These are phyloP conservation scores for Empidonax traillii DNA, from an alignment of 2,113 vertebrate species.

Conservation along the genomic window DNA sequence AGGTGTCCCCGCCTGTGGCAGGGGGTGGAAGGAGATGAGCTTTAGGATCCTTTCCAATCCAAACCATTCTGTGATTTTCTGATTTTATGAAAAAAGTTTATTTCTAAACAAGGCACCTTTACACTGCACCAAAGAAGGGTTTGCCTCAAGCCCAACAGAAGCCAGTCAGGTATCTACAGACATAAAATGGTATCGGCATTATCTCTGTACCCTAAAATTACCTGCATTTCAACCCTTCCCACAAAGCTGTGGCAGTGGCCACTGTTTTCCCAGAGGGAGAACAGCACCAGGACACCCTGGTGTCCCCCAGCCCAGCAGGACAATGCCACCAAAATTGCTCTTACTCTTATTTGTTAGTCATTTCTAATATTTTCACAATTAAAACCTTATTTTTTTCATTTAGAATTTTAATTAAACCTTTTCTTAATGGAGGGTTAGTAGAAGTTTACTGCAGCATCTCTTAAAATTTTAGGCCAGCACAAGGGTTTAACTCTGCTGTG, in stretches of 20 bases:
- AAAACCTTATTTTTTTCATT: not conserved
- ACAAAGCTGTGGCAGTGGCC: not conserved
- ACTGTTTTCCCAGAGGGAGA: fast-evolving
- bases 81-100: not conserved
- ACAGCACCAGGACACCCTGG: not conserved
- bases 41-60: fast-evolving
- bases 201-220: not conserved
- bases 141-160: not conserved
- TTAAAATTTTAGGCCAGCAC: not conserved
- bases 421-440: not conserved
- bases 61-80: not conserved
- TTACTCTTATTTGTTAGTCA: not conserved
- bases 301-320: not conserved
- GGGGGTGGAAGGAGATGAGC: fast-evolving
- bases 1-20: not conserved
- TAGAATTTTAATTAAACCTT: not conserved
- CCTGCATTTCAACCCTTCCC: not conserved
- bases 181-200: not conserved
- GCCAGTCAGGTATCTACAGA: not conserved
- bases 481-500: fast-evolving
- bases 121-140: not conserved
- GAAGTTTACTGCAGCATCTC: not conserved
- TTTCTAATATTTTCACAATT: not conserved
- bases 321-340: not conserved
- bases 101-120: not conserved